Percentiles rank a stretch among this genome's conserved stretches.
phyloP scores from a whole-genome alignment of 53 echinoderm and acorn worm species.

The Zoroaster sp. region DNA sequence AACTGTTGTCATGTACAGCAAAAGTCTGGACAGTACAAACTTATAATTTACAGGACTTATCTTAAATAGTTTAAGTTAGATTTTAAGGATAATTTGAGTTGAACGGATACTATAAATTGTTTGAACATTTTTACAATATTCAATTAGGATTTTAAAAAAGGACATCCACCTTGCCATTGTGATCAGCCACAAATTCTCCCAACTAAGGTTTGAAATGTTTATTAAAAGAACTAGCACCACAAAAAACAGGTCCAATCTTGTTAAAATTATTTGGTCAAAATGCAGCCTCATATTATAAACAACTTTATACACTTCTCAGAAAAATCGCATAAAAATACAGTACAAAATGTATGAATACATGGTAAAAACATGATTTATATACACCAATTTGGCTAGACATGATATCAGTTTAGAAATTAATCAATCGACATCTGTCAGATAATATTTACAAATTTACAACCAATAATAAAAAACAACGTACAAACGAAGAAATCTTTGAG shows the following conservation, averaged over 20 bases:
- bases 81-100: slow-evolving; percentile 1
- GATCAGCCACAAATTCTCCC: background rate
- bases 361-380: slow-evolving; percentile 34
- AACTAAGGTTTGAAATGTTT: background rate
- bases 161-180: background rate
- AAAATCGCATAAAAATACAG: slow-evolving; percentile 46
- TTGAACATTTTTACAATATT: background rate
- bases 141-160: background rate
- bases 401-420: background rate
- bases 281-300: slow-evolving; percentile 38
- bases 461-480: background rate
- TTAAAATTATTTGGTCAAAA: slow-evolving; percentile 2
- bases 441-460: slow-evolving; percentile 21
- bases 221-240: slow-evolving; percentile 44
- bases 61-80: background rate
- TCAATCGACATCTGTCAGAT: background rate
- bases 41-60: background rate
- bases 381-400: slow-evolving; percentile 43
- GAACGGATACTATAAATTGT: background rate
- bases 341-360: slow-evolving; percentile 27
- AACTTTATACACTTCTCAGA: slow-evolving; percentile 24
- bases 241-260: slow-evolving; percentile 18
- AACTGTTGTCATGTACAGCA: background rate
- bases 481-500: background rate
- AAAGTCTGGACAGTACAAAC: background rate